Evolutionary conservation across 2,797 vertebrate species (phyloP).

Genomic region (Sphaeramia orbicularis): DNA sequence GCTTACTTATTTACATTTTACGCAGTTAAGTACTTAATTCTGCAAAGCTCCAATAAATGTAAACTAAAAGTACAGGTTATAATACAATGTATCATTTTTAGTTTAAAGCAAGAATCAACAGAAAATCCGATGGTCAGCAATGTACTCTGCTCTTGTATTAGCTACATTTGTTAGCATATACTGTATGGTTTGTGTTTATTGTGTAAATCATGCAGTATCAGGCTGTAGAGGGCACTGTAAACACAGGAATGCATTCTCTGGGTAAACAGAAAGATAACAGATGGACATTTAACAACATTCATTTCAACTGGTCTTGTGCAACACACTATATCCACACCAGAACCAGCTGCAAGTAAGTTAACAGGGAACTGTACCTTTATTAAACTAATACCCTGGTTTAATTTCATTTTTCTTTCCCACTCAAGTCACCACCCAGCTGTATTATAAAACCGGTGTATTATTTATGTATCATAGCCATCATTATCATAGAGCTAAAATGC

Average conservation of each 20-base stretch:
- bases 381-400: not conserved
- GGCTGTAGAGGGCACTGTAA: conserved; percentile 69
- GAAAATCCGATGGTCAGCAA: not conserved
- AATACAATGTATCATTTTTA: not conserved
- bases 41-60: not conserved
- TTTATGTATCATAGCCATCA: not conserved
- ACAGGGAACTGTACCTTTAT: not conserved
- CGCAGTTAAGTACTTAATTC: not conserved
- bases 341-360: not conserved
- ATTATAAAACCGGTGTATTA: too few species aligned
- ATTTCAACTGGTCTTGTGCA: not conserved
- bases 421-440: too few species aligned
- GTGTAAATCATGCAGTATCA: conserved; percentile 7
- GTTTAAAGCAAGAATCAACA: not conserved
- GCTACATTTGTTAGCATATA: conserved; percentile 1
- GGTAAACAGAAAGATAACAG: not conserved
- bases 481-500: not conserved
- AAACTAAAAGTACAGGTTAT: not conserved
- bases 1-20: not conserved
- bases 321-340: not conserved
- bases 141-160: conserved; percentile 8
- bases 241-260: conserved; percentile 26
- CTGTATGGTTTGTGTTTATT: not conserved
- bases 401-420: too few species aligned
- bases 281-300: not conserved